Conservation (phyloP, 2,797 vertebrate genomes). For the Hyperoplus lanceolatus region DNA sequence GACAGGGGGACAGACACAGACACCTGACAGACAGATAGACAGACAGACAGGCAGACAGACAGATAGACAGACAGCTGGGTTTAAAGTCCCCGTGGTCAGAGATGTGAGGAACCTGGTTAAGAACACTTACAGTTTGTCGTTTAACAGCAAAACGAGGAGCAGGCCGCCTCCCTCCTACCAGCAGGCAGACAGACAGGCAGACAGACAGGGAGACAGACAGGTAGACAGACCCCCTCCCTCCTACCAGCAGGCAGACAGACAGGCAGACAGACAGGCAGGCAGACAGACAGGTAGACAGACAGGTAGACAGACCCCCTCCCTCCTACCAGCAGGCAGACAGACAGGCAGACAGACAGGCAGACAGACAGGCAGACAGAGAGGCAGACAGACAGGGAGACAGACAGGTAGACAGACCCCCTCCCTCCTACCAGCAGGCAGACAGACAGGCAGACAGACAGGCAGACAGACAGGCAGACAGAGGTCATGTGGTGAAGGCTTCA, state of each 20-base stretch:
- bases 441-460: constrained; percentile 11
- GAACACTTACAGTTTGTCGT: constrained; percentile 84
- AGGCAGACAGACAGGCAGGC: neutral
- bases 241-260: too few relatives aligned
- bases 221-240: too few relatives aligned
- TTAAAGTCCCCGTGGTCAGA: constrained; percentile 84
- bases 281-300: constrained; percentile 32
- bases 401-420: constrained; percentile 30
- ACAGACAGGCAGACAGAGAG: constrained; percentile 5
- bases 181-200: constrained; percentile 36
- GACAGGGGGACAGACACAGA: neutral
- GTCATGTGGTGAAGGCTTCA: constrained; percentile 35
- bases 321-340: constrained; percentile 60
- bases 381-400: too few relatives aligned
- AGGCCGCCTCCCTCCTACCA: constrained; percentile 60
- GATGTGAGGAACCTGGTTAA: constrained; percentile 90
- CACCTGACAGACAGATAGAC: too few relatives aligned
- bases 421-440: constrained; percentile 61
- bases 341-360: constrained; percentile 27
- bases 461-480: constrained; percentile 14
- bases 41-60: neutral
- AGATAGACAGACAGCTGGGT: constrained; percentile 31
- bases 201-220: neutral
- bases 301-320: constrained; percentile 42
- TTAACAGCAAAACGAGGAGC: constrained; percentile 58